Evolutionary conservation across 2,797 vertebrate species (phyloP).

Genomic region (Poecilia wingei): DNA sequence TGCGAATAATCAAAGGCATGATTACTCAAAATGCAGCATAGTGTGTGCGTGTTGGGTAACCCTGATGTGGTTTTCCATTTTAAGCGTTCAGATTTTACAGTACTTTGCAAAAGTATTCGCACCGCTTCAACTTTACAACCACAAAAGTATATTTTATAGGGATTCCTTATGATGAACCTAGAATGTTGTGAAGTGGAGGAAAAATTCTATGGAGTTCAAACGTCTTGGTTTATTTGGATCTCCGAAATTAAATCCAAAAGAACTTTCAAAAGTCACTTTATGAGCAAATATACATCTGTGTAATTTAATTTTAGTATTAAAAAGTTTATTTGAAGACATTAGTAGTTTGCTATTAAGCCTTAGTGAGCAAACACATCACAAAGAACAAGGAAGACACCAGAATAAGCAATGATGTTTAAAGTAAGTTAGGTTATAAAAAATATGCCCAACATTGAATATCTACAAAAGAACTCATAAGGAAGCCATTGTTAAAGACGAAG

Average conservation of each 20-base stretch:
- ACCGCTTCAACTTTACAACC: not conserved
- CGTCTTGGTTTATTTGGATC: not conserved
- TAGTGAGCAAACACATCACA: not conserved
- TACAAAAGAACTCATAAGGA: not conserved
- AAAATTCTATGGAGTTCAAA: not conserved
- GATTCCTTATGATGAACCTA: not conserved
- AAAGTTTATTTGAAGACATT: not conserved
- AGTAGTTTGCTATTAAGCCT: not conserved
- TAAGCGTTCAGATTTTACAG: slow-evolving; percentile 4
- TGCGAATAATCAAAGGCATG: slow-evolving; percentile 37
- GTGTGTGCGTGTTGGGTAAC: not conserved
- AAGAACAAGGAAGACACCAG: not conserved
- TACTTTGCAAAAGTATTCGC: not conserved
- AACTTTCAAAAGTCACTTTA: not conserved
- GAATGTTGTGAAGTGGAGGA: not conserved
- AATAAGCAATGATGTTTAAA: not conserved
- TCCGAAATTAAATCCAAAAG: not conserved
- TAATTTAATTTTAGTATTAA: not conserved
- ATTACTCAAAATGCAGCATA: not conserved
- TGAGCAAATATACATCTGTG: not conserved
- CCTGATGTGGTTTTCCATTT: slow-evolving; percentile 18
- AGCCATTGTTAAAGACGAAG: not conserved
- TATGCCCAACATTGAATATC: not conserved
- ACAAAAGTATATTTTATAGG: not conserved
- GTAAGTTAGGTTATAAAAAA: not conserved